Percentiles rank a stretch among this genome's conserved stretches.
phyloP scores from a whole-genome alignment of 2,888 invertebrate genomes.

The Heliconius ethilla region DNA sequence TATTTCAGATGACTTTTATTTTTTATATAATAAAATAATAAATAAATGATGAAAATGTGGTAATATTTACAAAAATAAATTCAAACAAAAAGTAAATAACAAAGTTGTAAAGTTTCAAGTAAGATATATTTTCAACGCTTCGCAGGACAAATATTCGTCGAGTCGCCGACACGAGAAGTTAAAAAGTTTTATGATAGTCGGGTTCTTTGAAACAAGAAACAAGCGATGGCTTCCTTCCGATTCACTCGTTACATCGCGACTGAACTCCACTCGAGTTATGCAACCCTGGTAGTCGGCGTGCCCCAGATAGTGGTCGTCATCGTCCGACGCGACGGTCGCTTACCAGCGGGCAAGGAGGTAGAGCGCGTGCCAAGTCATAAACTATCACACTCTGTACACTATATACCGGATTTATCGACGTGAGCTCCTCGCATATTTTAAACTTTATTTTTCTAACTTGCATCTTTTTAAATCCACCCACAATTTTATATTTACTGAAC shows the following conservation, averaged over 20 bases:
- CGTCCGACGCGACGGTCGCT: neutral
- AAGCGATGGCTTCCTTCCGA: constrained; percentile 36
- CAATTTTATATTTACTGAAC: neutral
- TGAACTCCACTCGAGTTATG: constrained; percentile 24
- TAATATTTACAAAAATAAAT: too few species aligned
- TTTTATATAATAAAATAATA: too few species aligned
- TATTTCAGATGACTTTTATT: neutral
- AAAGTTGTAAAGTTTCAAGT: constrained; percentile 1
- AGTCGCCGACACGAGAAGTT: constrained; percentile 13
- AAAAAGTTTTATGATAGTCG: constrained; percentile 16
- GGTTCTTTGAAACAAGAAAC: constrained; percentile 30
- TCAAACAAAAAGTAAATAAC: neutral
- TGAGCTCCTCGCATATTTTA: constrained; percentile 12
- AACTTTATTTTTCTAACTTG: constrained; percentile 7
- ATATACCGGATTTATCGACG: constrained; percentile 19
- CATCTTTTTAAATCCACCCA: neutral
- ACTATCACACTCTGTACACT: constrained; percentile 14
- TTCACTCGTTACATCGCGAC: constrained; percentile 33
- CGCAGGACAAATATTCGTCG: constrained; percentile 8
- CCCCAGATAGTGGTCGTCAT: constrained; percentile 3
- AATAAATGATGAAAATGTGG: too few species aligned
- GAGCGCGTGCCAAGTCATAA: constrained; percentile 21
- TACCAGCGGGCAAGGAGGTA: constrained; percentile 3
- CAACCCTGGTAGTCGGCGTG: constrained; percentile 13
- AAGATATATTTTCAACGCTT: constrained; percentile 10